Base-by-base conservation (phyloP, 2,113 vertebrate species). In the Melanerpes formicivorus region DNA sequence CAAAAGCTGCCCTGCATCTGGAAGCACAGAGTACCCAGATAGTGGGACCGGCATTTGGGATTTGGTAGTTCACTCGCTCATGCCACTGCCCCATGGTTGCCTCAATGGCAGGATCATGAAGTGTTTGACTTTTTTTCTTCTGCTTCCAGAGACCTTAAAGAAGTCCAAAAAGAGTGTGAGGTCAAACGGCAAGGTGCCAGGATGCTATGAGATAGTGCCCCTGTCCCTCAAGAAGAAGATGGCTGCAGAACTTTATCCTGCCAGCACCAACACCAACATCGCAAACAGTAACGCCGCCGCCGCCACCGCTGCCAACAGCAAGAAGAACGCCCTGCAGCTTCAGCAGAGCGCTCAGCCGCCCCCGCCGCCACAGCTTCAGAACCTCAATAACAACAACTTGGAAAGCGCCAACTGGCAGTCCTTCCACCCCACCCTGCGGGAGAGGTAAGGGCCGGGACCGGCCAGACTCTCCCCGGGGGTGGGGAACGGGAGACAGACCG, bases 81-180 rank as follows among this genome's bases (percentile, higher is more conserved):
- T 99, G 99, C 98, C 98, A 95, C 96, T 98, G 96, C 97, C 97
- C 97, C 97, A 97, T 88, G 98, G 97, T 95, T 98, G 99, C 97
- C 97, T 98, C 96, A 98, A 99, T 98, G 99, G 98, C 97, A 98
- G 98, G 97, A 98, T 99, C 97, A 99, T 99, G 98, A 99, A 98
- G 98, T 99, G 98, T 96, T 93, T 99, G 92, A 98, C 98, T 92
- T 99, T 98, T 89, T 98, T 99, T 80, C 98, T 99, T 79, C 98
- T 99, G 94, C 98, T 99, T 87, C 98, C 99, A 96, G 98, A 99
- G 98, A 98, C 98, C 87, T 97, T 99, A 89, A 99, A 98, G 90
- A 98, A 98, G 98, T 98, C 98, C 94, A 98, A 97, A 96, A 98
- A 97, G 98, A 94, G 98, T 60, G 97, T 96, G 79, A 97, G 97